phyloP scores from a whole-genome alignment of 2,888 invertebrate species.

The Protonemura montana region DNA sequence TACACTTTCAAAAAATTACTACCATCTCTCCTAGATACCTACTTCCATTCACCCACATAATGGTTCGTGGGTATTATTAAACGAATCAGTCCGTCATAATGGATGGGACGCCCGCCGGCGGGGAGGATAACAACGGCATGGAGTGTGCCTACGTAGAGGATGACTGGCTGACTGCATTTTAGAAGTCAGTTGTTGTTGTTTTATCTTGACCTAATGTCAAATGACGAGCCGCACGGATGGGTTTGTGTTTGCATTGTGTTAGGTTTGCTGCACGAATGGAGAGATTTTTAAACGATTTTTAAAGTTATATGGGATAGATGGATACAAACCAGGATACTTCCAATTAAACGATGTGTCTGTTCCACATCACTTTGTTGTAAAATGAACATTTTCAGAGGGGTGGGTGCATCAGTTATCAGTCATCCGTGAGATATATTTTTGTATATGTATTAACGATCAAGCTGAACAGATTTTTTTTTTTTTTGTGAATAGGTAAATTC shows the following conservation, averaged over 20 bases:
- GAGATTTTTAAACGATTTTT: no score
- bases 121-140: not conserved
- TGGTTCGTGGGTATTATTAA: constrained; percentile 5
- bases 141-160: not conserved
- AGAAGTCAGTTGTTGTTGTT: not conserved
- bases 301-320: no score
- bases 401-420: no score
- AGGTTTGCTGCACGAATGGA: no score
- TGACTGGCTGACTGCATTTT: not conserved
- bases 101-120: not conserved
- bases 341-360: no score
- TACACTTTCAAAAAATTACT: constrained; percentile 37
- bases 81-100: not conserved
- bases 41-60: constrained; percentile 41
- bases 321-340: no score
- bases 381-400: no score
- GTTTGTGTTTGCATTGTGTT: not conserved
- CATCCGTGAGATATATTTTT: no score
- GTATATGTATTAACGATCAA: no score
- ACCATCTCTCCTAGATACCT: constrained; percentile 39
- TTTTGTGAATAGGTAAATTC: not conserved
- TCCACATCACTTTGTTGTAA: no score
- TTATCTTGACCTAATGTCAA: not conserved
- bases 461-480: not conserved
- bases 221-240: not conserved